These are phyloP conservation scores for Rhabdophis nuchalis DNA, from an alignment of 2,797 vertebrate species.

Conservation along the genomic window DNA sequence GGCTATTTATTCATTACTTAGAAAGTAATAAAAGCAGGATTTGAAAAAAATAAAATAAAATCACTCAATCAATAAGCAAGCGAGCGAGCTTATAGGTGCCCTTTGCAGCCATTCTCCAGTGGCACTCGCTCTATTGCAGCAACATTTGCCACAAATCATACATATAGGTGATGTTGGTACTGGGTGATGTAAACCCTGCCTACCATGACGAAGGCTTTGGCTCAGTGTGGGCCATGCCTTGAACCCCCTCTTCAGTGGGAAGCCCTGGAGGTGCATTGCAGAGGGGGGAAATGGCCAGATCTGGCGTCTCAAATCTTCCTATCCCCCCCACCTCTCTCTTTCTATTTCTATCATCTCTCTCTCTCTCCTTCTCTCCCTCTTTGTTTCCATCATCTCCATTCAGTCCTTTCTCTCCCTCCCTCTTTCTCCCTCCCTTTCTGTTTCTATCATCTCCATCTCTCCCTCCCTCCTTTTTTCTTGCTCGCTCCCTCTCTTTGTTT, in stretches of 20 bases:
- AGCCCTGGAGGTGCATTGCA: background rate
- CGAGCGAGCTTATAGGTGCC: no score
- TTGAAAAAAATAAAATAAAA: background rate
- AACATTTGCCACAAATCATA: background rate
- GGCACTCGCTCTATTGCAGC: background rate
- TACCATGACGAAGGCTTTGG: background rate
- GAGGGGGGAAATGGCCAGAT: background rate
- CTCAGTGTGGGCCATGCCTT: background rate
- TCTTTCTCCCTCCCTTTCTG: no score
- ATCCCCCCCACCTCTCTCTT: no score
- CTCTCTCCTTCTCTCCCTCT: no score
- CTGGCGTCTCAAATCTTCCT: no score
- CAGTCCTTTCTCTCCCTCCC: no score
- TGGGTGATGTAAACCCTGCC: background rate
- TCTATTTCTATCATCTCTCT: no score
- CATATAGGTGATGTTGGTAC: background rate
- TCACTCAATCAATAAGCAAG: no score
- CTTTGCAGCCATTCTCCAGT: background rate
- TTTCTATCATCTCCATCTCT: no score
- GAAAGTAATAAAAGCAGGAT: background rate
- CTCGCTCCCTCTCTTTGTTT: fast-evolving
- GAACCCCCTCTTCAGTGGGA: background rate
- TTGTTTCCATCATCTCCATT: no score
- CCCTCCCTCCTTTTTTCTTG: no score
- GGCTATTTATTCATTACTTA: no score